Evolutionary conservation across 2,888 invertebrate genomes (phyloP).

Genomic region (Pyrgus malvae): DNA sequence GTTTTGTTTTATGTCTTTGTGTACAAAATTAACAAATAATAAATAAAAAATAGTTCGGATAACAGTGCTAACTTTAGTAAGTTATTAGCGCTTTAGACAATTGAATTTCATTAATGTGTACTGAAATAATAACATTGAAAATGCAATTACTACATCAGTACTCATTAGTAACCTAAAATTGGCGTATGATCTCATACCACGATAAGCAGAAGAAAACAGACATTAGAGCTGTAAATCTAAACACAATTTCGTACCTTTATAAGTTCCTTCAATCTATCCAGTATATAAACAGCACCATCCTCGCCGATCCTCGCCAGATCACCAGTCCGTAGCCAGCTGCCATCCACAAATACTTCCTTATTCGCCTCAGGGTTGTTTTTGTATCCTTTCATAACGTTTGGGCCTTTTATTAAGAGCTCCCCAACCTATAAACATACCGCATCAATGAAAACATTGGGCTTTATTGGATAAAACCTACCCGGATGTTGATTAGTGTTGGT

Average conservation of each 20-base stretch:
- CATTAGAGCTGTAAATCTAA: not conserved
- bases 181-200: not conserved
- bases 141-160: no score
- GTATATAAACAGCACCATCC: constrained; percentile 84
- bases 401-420: constrained; percentile 88
- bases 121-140: no score
- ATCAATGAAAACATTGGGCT: not conserved
- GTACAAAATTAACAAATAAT: no score
- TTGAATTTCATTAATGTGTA: no score
- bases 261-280: constrained; percentile 90
- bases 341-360: constrained; percentile 82
- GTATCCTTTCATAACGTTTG: constrained; percentile 92
- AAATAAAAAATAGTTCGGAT: no score
- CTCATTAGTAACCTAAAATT: no score
- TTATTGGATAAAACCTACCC: not conserved
- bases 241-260: no score
- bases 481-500: not conserved
- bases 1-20: no score
- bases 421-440: constrained; percentile 72
- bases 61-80: no score
- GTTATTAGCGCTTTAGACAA: no score
- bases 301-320: constrained; percentile 86
- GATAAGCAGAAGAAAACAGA: no score
- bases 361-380: constrained; percentile 88
- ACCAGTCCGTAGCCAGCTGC: constrained; percentile 89